Evolutionary conservation across 2,888 invertebrate genomes (phyloP).

Genomic region (Steinernema scapterisci): DNA sequence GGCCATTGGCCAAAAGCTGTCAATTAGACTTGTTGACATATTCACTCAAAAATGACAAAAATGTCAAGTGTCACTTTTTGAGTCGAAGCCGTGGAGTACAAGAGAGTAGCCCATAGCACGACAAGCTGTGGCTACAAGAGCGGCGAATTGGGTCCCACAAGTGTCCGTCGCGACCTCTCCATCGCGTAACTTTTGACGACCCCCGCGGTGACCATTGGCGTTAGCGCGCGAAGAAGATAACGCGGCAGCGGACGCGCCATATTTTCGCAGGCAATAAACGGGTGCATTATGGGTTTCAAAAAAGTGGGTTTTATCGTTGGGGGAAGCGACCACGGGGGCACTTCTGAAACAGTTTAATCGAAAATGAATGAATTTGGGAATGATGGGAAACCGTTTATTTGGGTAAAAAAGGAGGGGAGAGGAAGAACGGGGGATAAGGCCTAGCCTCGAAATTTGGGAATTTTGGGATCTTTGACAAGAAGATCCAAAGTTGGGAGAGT

Average conservation of each 20-base stretch:
- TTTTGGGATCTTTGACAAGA: not conserved
- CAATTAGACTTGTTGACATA: constrained; percentile 26
- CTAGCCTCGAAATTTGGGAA: not conserved
- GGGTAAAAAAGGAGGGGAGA: not conserved
- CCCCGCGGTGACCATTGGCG: constrained; percentile 20
- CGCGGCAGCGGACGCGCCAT: not conserved
- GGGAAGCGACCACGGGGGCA: no score
- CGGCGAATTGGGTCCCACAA: not conserved
- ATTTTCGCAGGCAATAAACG: constrained; percentile 16
- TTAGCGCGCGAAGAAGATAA: not conserved
- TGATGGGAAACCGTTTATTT: no score
- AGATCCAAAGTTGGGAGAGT: no score
- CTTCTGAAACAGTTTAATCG: no score
- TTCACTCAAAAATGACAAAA: constrained; percentile 11
- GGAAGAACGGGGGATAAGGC: no score
- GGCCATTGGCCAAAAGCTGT: not conserved
- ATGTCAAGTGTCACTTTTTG: not conserved
- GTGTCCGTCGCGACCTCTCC: not conserved
- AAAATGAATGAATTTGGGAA: no score
- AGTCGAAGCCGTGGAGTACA: not conserved
- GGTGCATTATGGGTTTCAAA: constrained; percentile 2
- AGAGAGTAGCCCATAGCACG: no score
- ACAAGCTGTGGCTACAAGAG: not conserved
- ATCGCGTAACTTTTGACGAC: not conserved
- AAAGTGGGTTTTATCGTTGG: not conserved